A percentile compares a stretch with the other conserved stretches of the same genome.
These are phyloP conservation scores for Enteromius treurensis DNA, from an alignment of 2,797 vertebrate genomes.

Conservation along the genomic window DNA sequence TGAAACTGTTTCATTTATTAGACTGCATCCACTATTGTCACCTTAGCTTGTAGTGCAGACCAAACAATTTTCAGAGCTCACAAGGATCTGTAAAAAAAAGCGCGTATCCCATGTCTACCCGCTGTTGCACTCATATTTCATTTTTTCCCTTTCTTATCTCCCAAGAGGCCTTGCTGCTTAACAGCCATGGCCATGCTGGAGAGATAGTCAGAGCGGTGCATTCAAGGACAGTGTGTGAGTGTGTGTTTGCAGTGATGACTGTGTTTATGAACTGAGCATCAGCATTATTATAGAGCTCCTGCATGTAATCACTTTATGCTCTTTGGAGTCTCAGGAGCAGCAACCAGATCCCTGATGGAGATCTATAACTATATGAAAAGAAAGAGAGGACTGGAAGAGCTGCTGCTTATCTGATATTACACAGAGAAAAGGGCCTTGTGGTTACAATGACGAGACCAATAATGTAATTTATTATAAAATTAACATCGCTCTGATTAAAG, in stretches of 20 bases:
- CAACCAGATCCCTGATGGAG: conserved; percentile 11
- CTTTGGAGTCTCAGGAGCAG: conserved; percentile 4
- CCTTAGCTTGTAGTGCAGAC: not conserved
- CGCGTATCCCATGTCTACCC: not conserved
- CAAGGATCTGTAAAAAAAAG: not conserved
- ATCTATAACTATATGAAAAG: conserved; percentile 11
- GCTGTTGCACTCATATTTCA: not conserved
- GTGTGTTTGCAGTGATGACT: not conserved
- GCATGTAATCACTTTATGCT: not conserved
- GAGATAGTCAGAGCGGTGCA: conserved; percentile 17
- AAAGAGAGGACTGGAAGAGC: conserved; percentile 1
- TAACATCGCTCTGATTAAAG: not conserved
- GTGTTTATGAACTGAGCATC: conserved; percentile 8
- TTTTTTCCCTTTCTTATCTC: conserved; percentile 28
- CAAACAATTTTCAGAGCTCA: not conserved
- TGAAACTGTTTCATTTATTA: conserved; percentile 1
- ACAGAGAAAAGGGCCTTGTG: not conserved
- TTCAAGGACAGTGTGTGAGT: conserved; percentile 31
- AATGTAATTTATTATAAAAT: not conserved
- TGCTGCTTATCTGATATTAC: conserved; percentile 19
- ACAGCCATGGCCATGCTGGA: conserved; percentile 33
- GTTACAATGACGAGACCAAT: not conserved
- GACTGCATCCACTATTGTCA: not conserved
- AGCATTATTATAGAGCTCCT: not conserved
- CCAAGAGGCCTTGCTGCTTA: conserved; percentile 32